Percentiles rank a stretch among this genome's conserved stretches.
phyloP scores from a whole-genome alignment of 2,113 vertebrate species.

The Phaethornis superciliosus region DNA sequence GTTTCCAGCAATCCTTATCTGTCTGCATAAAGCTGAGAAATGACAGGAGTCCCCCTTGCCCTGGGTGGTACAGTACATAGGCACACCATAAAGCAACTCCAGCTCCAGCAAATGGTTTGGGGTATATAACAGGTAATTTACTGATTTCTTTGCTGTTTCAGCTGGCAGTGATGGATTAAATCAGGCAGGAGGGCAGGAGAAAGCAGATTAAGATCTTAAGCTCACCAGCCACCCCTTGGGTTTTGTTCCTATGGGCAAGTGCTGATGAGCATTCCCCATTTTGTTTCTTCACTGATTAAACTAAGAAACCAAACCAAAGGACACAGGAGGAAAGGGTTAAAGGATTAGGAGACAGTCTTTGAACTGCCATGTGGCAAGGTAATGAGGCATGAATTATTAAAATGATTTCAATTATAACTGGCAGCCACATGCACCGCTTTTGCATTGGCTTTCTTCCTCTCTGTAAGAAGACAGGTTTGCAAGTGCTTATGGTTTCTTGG shows the following conservation, averaged over 20 bases:
- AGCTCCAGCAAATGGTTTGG: not conserved
- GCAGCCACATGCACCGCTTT: not conserved
- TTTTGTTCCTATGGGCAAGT: not conserved
- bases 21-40: not conserved
- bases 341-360: slow-evolving; percentile 59
- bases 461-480: slow-evolving; percentile 12
- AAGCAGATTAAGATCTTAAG: not conserved
- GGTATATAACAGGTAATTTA: not conserved
- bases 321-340: slow-evolving; percentile 51
- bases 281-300: slow-evolving; percentile 51
- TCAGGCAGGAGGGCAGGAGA: not conserved
- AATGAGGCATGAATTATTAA: slow-evolving; percentile 72
- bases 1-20: not conserved
- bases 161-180: not conserved
- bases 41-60: not conserved
- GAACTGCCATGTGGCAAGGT: slow-evolving; percentile 63
- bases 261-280: not conserved
- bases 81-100: not conserved
- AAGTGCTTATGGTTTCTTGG: not conserved
- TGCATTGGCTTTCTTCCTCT: slow-evolving; percentile 11
- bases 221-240: not conserved
- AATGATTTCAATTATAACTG: slow-evolving; percentile 59
- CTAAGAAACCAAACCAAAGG: slow-evolving; percentile 48
- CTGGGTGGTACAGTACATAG: not conserved
- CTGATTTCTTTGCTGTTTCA: not conserved